Base-by-base conservation (phyloP, 1,140 invertebrate species). In the Agrilus planipennis region DNA sequence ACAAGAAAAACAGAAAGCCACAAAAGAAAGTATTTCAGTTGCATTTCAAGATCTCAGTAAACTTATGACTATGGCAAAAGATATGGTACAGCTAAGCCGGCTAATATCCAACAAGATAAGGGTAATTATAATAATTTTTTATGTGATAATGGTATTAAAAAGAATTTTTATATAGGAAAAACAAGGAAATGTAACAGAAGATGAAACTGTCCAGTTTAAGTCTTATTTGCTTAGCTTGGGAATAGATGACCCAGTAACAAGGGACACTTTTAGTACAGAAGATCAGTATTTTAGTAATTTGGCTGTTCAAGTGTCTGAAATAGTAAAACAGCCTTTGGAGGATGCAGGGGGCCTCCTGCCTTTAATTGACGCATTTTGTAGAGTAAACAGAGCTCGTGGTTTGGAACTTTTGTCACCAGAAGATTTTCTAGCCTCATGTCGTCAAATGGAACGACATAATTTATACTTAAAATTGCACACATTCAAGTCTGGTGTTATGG, bases 311-410 rank as follows among this genome's bases (percentile, higher is more conserved):
- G 75, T 99, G 28, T 79, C 78, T 27, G 72, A 79, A 51, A 79
- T 92, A 55, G 67, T 98, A 37, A 70, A 83, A 42, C 75, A 79
- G 55, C 84, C 89, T 15, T 72, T 96, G 38, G 54, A 90, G 80
- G 87, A 94, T 58, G 76, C 78, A 59, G 91, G 91, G 25, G 94
- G 94, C 10, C 92, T 97, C 69, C 96, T 99, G 86, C 81, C 89
- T 6, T 62, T 99, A 31, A 81, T 93, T 6, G 95, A 99, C 70
- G 91, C 87, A 4, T 99, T 91, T 69, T 98, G 94, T 66, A 71
- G 92, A 50, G 81, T 98, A 4, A 99, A 99, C 57, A 72, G 88
- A 59, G 87, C 86, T 3, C 72, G 88, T 61, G 86, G 87, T 15
- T 65, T 92, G 28, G 81, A 94, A 67, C 69, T 96, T 4, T 64